Base-by-base conservation (phyloP, 2,797 vertebrate genomes). In the Microctenopoma steveboyesi region DNA sequence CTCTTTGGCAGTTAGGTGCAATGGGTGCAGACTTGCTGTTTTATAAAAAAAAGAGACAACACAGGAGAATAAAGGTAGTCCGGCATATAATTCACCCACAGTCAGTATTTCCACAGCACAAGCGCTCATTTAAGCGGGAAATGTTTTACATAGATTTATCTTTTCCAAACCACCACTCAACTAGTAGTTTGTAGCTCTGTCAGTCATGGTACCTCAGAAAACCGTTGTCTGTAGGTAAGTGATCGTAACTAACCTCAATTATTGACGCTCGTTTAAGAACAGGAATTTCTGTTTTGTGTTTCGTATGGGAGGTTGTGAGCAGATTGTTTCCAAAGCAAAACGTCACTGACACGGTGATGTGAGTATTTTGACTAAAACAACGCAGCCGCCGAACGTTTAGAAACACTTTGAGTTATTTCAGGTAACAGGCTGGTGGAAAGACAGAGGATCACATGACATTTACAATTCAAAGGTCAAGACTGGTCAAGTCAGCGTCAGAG, bases 381-480 rank as follows among this genome's bases (percentile, higher is more conserved):
- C 9, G 15, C 5, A 35, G 13, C 13, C 42, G 5, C 18, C 15
- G 11, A 51, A 30, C 63, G 8, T 10, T 33, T 7, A 4, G 30
- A 25, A 47, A 15, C 33, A 9, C 2, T 10, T 2, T 5, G 1
- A 37, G n/a, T 39, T 60, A 35, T 51, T 72, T 56, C n/a, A 27
- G 45, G 35, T 1, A n/a, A n/a, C 33, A 57, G 4, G n/a, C 4
- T 11, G 13, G 3, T 0, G 18, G n/a, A 18, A 67, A 22, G 14
- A 3, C 27, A 57, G 37, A 25, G 12, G 33, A 30, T 1, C 27
- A 28, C 25, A 49, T 64, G 10, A 33, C 15, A 52, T 57, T 54
- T 49, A 33, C 15, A 7, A 14, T 65, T 65, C 69, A 72, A 71
- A 76, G 79, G 71, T 84, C 39, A 76, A 55, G 40, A 55, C 18